A percentile compares a stretch with the other conserved stretches of the same genome.
Evolutionary conservation across 2,113 vertebrate species (phyloP).

Genomic region (Triplophysa dalaica): DNA sequence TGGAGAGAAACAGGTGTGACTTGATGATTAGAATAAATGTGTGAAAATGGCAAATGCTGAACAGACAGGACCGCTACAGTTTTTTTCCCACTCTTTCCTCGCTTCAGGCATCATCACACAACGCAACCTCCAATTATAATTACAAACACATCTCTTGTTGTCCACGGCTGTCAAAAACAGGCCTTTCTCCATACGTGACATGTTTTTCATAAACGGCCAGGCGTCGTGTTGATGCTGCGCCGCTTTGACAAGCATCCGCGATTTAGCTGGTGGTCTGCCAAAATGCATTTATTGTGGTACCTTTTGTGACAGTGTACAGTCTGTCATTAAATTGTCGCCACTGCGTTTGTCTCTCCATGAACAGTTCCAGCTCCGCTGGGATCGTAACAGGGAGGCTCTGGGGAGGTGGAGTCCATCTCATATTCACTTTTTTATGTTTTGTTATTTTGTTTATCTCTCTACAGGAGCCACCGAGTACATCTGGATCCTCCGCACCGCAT

Average conservation of each 20-base stretch:
- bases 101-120: constrained; percentile 30
- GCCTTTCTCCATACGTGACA: constrained; percentile 27
- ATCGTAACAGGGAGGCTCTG: constrained; percentile 16
- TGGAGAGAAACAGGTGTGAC: constrained; percentile 50
- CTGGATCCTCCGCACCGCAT: constrained; percentile 5
- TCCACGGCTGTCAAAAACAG: constrained; percentile 10
- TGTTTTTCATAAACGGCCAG: constrained; percentile 61
- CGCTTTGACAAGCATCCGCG: constrained; percentile 65
- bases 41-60: constrained; percentile 15
- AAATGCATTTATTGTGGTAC: constrained; percentile 69
- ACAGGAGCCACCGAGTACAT: not conserved
- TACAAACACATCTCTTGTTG: constrained; percentile 20
- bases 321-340: constrained; percentile 66
- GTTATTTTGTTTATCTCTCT: constrained; percentile 16
- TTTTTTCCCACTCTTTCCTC: not conserved
- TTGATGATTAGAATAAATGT: constrained; percentile 23
- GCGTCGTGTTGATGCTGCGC: constrained; percentile 61
- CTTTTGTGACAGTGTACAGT: constrained; percentile 58
- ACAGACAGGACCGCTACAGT: not conserved
- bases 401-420: not conserved
- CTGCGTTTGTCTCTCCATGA: constrained; percentile 22
- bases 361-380: constrained; percentile 5
- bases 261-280: constrained; percentile 65
- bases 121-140: constrained; percentile 39
- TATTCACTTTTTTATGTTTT: constrained; percentile 26